Base-by-base conservation (phyloP, 2,113 vertebrate genomes). In the Odontophorus gujanensis region DNA sequence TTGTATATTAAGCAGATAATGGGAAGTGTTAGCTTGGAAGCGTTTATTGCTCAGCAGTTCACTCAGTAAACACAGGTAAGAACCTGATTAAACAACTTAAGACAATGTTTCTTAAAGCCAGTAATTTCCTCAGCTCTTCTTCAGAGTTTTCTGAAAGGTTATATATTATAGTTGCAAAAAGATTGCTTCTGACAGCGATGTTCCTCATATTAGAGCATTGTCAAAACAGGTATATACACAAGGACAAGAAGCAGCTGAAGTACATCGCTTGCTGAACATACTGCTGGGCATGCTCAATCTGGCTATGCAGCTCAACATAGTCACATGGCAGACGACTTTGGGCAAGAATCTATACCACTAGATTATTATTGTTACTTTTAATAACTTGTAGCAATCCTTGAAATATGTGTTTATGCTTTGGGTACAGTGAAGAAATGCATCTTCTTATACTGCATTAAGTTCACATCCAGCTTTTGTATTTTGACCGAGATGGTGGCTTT, bases 221-320 rank as follows among this genome's bases (percentile, higher is more conserved):
- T 91, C 82, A 88, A 87, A 94, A 81, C 40, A 88, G 6, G 17
- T 92, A n/a, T 59, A 32, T 87, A 14, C 22, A 40, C 59, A 65
- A 57, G 65, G 76, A 94, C 61, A 89, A 85, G 82, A 71, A 96
- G 71, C 89, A 92, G 87, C 61, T 95, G 85, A 92, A 95, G 83
- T 87, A 40, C 14, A 81, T 78, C 9, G 1, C 57, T 80, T 83
- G 34, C 47, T 87, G 91, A 92, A 81, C 68, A 51, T 82, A 71
- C 74, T 91, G 68, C 61, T 88, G 87, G 72, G 48, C 68, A 78
- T 90, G 79, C 76, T 91, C 68, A 83, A 77, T 85, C 85, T 89
- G 92, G 47, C 65, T 93, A 11, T 18, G n/a, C 65, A 88, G 74
- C 79, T 95, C 57, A 90, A 72, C 79, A 75, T 65, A 36, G 28